phyloP scores from a whole-genome alignment of 2,797 vertebrate species.

The Onychomys torridus region DNA sequence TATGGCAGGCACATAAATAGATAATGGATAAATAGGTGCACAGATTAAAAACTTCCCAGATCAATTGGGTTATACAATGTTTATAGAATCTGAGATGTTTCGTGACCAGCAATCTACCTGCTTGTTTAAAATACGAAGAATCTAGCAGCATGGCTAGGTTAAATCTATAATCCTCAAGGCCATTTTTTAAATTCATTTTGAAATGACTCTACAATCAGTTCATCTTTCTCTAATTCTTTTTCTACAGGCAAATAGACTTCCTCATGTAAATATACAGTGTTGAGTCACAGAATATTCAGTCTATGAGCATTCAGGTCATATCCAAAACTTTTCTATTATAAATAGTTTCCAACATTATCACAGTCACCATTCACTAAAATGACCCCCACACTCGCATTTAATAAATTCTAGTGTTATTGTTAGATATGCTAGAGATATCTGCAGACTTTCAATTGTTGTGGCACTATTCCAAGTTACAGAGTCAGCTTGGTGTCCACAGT shows the following conservation, averaged over 20 bases:
- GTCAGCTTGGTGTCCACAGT: neutral
- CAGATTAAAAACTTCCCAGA: neutral
- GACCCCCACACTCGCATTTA: neutral
- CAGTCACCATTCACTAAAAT: neutral
- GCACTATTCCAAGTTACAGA: neutral
- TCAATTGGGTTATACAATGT: neutral
- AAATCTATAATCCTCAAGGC: neutral
- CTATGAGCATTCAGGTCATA: neutral
- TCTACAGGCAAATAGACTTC: neutral
- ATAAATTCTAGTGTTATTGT: neutral
- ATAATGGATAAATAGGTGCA: neutral
- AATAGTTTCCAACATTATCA: neutral
- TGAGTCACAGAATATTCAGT: neutral
- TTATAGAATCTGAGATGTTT: neutral
- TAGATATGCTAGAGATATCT: neutral
- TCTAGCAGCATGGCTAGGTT: neutral
- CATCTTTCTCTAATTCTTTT: neutral
- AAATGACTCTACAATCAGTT: neutral
- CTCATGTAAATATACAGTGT: neutral
- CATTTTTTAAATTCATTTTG: neutral
- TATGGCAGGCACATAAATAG: neutral
- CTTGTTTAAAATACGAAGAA: neutral
- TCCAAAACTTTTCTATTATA: neutral
- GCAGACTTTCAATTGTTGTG: neutral
- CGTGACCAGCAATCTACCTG: neutral